A percentile compares a stretch with the other conserved stretches of the same genome.
These are phyloP conservation scores for Tuberolachnus salignus DNA, from an alignment of 2,888 invertebrate genomes.

Conservation along the genomic window DNA sequence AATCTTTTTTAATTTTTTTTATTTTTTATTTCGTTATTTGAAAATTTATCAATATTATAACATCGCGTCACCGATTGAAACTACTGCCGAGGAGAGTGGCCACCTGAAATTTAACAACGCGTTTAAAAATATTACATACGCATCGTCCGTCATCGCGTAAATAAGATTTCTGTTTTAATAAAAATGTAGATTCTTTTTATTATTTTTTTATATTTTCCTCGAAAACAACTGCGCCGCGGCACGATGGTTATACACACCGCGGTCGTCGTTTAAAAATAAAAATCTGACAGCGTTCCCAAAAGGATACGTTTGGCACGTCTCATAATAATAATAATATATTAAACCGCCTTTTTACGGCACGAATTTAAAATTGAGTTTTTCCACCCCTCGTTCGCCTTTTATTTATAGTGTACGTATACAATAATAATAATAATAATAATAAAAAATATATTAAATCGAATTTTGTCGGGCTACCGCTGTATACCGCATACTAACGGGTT, in stretches of 20 bases:
- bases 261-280: background rate
- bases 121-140: background rate
- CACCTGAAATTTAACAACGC: background rate
- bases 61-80: too few species aligned
- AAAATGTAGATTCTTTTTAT: constrained; percentile 6
- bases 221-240: background rate
- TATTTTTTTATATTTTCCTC: too few species aligned
- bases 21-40: too few species aligned
- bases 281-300: constrained; percentile 3
- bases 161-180: constrained; percentile 34
- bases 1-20: too few species aligned
- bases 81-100: background rate
- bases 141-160: constrained; percentile 3
- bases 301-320: background rate
- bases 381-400: background rate
- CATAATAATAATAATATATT: constrained; percentile 18
- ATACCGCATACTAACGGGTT: too few species aligned
- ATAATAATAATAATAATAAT: too few species aligned
- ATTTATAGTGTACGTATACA: too few species aligned
- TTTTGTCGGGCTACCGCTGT: too few species aligned
- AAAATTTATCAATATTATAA: too few species aligned
- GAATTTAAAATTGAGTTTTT: constrained; percentile 29
- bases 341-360: background rate
- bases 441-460: too few species aligned
- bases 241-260: background rate